Conservation (phyloP, 2,888 invertebrate genomes). For the Philaethria dido region DNA sequence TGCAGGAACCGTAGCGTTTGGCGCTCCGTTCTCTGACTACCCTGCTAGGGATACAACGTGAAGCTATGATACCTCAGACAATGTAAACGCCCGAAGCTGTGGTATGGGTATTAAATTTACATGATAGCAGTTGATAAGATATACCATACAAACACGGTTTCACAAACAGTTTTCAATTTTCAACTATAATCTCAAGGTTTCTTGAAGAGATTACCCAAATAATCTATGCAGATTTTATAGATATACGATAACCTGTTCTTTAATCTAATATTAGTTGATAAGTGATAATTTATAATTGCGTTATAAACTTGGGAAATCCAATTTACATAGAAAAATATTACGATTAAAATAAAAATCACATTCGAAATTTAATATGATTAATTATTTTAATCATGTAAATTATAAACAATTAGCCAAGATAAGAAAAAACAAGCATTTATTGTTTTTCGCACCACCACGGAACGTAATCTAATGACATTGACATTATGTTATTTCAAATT, state of each 20-base stretch:
- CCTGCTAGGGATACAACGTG: too few relatives aligned
- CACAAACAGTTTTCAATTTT: slow-evolving; percentile 29
- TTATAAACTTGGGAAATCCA: neutral
- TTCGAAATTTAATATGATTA: neutral
- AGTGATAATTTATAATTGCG: neutral
- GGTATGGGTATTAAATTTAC: slow-evolving; percentile 13
- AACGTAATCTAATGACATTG: neutral
- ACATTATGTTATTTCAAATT: too few relatives aligned
- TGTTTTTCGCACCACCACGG: neutral
- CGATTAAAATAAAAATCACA: neutral
- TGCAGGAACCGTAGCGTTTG: too few relatives aligned
- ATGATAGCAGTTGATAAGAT: slow-evolving; percentile 38
- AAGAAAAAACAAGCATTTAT: neutral
- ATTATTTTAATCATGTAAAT: slow-evolving; percentile 2
- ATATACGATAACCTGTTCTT: neutral
- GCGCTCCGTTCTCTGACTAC: too few relatives aligned
- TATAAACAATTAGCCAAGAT: slow-evolving; percentile 2
- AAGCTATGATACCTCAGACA: too few relatives aligned
- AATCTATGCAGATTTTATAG: slow-evolving; percentile 13
- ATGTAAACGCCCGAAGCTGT: neutral
- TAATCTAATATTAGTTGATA: neutral
- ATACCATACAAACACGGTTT: slow-evolving; percentile 30
- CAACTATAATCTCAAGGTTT: slow-evolving; percentile 31
- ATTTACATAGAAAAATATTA: neutral
- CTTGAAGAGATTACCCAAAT: slow-evolving; percentile 22